Evolutionary conservation across 1,140 invertebrate genomes (phyloP).

Genomic region (Drosophila pseudoananassae): DNA sequence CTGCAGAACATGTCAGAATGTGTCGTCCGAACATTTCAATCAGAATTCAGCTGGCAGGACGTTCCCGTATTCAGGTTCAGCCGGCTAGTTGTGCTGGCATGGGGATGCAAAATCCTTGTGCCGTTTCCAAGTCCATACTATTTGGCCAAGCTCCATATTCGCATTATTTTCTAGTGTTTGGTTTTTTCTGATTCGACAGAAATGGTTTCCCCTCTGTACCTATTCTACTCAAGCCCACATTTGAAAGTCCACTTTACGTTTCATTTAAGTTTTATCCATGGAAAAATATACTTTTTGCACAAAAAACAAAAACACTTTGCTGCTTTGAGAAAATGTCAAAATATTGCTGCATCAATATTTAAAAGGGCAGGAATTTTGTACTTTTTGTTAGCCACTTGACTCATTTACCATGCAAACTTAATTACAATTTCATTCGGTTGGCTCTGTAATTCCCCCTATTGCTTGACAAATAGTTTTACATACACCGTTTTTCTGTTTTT

Average conservation of each 20-base stretch:
- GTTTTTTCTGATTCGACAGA: not conserved
- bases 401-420: conserved; percentile 77
- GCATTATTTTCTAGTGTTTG: conserved; percentile 1
- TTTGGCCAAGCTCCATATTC: conserved; percentile 27
- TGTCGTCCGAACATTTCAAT: conserved; percentile 63
- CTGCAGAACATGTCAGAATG: conserved; percentile 41
- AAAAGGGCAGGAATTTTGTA: conserved; percentile 23
- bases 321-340: conserved; percentile 1
- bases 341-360: conserved; percentile 35
- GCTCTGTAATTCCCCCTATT: conserved; percentile 35
- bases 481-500: conserved; percentile 4
- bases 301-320: not conserved
- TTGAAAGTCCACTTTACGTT: not conserved
- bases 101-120: conserved; percentile 40
- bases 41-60: conserved; percentile 43
- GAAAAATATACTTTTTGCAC: conserved; percentile 31
- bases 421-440: conserved; percentile 74
- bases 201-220: not conserved
- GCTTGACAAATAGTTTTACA: conserved; percentile 43
- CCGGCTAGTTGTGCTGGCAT: conserved; percentile 13
- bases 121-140: conserved; percentile 5
- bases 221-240: not conserved
- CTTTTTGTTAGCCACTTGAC: conserved; percentile 57
- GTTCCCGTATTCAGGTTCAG: not conserved
- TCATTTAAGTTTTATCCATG: conserved; percentile 55